Base-by-base conservation (phyloP, 2,888 invertebrate species). In the Tridacna gigas region DNA sequence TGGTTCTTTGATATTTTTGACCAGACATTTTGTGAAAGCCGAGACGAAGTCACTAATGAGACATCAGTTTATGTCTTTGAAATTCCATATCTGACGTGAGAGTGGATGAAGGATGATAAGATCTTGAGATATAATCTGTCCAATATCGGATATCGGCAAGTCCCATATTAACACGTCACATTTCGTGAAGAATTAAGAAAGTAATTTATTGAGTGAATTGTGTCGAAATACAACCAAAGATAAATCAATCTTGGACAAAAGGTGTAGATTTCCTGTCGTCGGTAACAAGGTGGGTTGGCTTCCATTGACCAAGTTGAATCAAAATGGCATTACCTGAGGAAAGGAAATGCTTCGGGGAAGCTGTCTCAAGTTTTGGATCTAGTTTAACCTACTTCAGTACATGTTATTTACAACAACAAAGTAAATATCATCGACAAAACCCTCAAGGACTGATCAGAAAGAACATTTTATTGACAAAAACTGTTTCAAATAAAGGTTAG, bases 41-140 rank as follows among this genome's bases (percentile, higher is more conserved):
- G 51, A 71, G 71, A 37, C 25, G 25, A 15, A 51, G 25, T 22
- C 71, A 26, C 71, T 71, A 71, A 71, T 51, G 22, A 51, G 56
- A 48, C 71, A 51, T 71, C 22, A 25, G 56, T 71, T 71, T 51
- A 71, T 71, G 51, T 51, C 48, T 71, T 71, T 71, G 71, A 71
- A 71, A 71, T 51, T 71, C 51, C 71, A 71, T 71, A 71, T 71
- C 12, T 71, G 51, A 71, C 71, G 48, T 20, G 71, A 51, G 25
- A 5, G 71, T 48, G 71, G 56, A 71, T 71, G 71, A 20, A 11
- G 12, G 5, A 25, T 15, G 71, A 51, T 71, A 51, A 71, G 71
- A 71, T 71, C 67, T 37, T 12, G 28, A 67, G 67, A 67, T 67
- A 37, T 45, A 45, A 67, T 67, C 67, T 67, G 67, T 67, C 45